phyloP scores from a whole-genome alignment of 2,113 vertebrate species.

The Zosterops hypoxanthus region DNA sequence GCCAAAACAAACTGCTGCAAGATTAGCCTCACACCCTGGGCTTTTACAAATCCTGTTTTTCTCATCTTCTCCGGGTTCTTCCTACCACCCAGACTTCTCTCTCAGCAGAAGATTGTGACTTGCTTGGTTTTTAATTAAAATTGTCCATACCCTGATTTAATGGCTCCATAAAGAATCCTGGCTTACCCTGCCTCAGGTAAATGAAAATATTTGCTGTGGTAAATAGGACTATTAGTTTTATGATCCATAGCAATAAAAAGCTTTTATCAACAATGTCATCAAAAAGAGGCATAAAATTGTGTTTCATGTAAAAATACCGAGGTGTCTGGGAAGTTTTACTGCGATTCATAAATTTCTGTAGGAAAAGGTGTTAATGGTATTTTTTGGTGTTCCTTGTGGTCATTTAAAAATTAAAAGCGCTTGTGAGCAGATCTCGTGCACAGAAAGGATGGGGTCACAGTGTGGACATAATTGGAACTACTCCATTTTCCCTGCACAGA shows the following conservation, averaged over 20 bases:
- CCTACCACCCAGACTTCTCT: neutral
- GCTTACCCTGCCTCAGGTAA: conserved; percentile 60
- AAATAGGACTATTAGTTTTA: conserved; percentile 72
- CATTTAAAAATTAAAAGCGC: neutral
- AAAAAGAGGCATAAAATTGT: conserved; percentile 57
- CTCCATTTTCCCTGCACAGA: neutral
- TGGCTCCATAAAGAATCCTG: conserved; percentile 44
- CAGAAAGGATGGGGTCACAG: neutral
- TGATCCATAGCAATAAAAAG: conserved; percentile 34
- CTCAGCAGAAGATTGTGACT: neutral
- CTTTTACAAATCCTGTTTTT: neutral
- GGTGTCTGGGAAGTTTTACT: conserved; percentile 32
- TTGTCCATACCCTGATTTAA: conserved; percentile 45
- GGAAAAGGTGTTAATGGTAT: neutral
- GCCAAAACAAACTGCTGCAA: neutral
- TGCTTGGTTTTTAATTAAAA: conserved; percentile 67
- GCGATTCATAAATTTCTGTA: conserved; percentile 5
- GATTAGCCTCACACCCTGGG: neutral
- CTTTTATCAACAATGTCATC: conserved; percentile 39
- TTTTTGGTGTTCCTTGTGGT: neutral
- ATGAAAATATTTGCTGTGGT: conserved; percentile 72
- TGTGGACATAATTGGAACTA: neutral
- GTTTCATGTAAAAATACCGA: conserved; percentile 26
- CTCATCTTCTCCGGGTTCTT: neutral
- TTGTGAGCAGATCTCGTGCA: fast-evolving